Evolutionary conservation across 2,888 invertebrate genomes (phyloP), one percentile per base, ranked within the genome.

Genomic region (Synergus itoensis): DNA sequence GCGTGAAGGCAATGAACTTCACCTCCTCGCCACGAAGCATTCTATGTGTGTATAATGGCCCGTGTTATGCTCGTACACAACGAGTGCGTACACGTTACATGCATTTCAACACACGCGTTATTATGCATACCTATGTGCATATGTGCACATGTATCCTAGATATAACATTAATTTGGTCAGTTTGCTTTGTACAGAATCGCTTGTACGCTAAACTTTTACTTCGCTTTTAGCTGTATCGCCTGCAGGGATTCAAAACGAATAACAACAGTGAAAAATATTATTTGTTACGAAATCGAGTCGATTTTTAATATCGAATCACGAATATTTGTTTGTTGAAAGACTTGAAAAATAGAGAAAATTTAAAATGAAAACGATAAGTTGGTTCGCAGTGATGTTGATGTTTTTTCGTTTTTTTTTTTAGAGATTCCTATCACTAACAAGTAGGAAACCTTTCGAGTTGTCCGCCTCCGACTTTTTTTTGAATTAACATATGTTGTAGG

Each of bases 1-100:
- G 65, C 65, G 43, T 82, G 89, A 86, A 92, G 92, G 92, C 92
- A 92, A 92, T 92, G 92, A 92, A 92, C 92, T 92, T 92, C 91
- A 92, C 91, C 91, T 89, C 89, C 85, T 90, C 89, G 87, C 83
- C 83, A 89, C 86, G 87, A 86, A 86, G 88, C 89, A 86, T 88
- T 90, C 90, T 90, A 90, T 89, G 90, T 88, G 88, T 89, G 88
- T 89, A 91, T 91, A 91, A 91, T 91, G 90, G 90, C 87, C 88
- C 89, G 87, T 89, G 89, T 90, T 91, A 83, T 86, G 84, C 86
- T 86, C 87, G 80, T 83, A 84, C 82, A n/a, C 77, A 81, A 43
- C 45, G 14, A 21, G 67, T 43, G 18, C 45, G 67, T 67, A 45
- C 41, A 43, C 12, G 43, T 67, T 67, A 43, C 43, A 67, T 43